phyloP scores from a whole-genome alignment of 1,140 invertebrate species.

The Drosophila santomea region DNA sequence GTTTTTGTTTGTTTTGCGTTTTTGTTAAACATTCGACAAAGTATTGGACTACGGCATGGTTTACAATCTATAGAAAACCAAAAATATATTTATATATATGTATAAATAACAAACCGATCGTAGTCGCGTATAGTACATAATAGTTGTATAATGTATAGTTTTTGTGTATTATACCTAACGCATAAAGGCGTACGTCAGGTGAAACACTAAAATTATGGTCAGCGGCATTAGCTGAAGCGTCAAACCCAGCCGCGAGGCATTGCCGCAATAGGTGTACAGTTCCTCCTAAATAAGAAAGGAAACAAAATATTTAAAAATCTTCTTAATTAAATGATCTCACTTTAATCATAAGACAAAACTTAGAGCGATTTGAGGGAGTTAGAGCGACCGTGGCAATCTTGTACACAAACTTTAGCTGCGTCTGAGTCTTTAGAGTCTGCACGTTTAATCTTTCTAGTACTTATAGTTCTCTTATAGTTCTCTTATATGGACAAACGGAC shows the following conservation, averaged over 20 bases:
- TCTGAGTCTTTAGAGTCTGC: no score
- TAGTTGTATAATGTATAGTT: conserved; percentile 53
- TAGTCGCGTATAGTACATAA: conserved; percentile 57
- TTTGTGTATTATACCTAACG: conserved; percentile 61
- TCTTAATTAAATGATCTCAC: no score
- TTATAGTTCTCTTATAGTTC: no score
- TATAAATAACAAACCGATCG: conserved; percentile 64
- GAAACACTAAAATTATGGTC: conserved; percentile 81
- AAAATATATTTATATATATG: conserved; percentile 22
- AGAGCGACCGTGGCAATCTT: no score
- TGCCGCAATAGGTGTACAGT: conserved; percentile 79
- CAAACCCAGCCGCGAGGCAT: conserved; percentile 68
- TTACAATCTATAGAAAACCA: conserved; percentile 49
- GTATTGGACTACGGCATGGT: conserved; percentile 70
- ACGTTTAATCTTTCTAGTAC: no score
- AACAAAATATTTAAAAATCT: not conserved
- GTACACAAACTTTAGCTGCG: no score
- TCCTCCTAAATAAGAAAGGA: conserved; percentile 56
- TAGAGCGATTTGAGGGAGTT: no score
- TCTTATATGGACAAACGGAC: no score
- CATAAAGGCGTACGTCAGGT: conserved; percentile 75
- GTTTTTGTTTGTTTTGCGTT: conserved; percentile 42
- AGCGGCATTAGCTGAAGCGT: conserved; percentile 69
- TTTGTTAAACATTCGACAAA: conserved; percentile 76
- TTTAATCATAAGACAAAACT: no score